Conservation (phyloP, 2,113 vertebrate genomes). For the Candoia aspera region DNA sequence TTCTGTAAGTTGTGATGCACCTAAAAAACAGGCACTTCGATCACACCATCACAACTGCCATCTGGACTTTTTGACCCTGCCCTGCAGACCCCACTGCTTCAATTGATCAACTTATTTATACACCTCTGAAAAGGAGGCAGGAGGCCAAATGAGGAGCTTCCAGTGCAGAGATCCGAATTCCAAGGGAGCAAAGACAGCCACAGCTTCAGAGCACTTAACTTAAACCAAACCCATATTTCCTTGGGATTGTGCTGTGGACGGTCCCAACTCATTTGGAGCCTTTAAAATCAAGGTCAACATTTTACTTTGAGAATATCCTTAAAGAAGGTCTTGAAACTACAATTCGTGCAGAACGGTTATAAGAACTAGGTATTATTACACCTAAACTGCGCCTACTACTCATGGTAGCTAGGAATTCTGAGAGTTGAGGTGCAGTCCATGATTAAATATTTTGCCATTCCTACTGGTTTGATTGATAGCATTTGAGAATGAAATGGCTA, state of each 20-base stretch:
- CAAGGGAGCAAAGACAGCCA: background rate
- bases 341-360: background rate
- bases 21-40: background rate
- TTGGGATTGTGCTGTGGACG: background rate
- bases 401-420: background rate
- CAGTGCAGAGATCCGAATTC: background rate
- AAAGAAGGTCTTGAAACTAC: background rate
- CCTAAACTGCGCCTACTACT: background rate
- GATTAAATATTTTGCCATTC: background rate
- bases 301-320: background rate
- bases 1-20: background rate
- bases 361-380: background rate
- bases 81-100: background rate
- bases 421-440: background rate
- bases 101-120: background rate
- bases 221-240: background rate
- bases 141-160: background rate
- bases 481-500: conserved; percentile 16
- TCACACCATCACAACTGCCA: background rate
- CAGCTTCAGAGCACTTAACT: background rate
- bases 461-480: conserved; percentile 27
- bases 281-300: background rate
- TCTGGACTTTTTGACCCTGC: background rate
- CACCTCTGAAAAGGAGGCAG: background rate
- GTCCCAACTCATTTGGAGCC: background rate